These are phyloP conservation scores for Rhynchotus rufescens DNA, from an alignment of 2,797 vertebrate species.

Conservation along the genomic window DNA sequence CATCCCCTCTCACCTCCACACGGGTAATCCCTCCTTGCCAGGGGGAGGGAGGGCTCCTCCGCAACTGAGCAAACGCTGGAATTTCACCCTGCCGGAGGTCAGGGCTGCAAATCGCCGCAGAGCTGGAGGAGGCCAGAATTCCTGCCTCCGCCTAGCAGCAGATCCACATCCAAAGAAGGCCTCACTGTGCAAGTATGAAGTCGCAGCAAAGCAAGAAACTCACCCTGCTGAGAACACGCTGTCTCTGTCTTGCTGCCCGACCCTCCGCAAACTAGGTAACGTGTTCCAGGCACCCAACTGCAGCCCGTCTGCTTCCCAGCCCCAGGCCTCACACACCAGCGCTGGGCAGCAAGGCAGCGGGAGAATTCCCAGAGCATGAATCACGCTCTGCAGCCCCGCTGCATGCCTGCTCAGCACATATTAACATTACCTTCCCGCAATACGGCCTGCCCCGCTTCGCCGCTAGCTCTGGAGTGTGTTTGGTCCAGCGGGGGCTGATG, in stretches of 20 bases:
- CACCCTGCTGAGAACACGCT: not conserved
- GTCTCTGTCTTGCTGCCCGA: not conserved
- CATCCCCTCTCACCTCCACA: slow-evolving; percentile 44
- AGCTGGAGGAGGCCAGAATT: not conserved
- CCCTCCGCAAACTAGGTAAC: slow-evolving; percentile 43
- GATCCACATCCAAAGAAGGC: not conserved
- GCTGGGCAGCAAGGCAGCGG: slow-evolving; percentile 15
- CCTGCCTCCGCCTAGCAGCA: slow-evolving; percentile 2
- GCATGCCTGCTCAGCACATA: not conserved
- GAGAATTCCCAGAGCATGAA: slow-evolving; percentile 49
- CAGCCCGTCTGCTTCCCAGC: not conserved
- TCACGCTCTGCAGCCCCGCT: not conserved
- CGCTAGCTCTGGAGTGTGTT: not conserved
- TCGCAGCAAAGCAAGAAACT: not conserved
- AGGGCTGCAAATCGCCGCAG: not conserved
- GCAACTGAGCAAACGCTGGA: not conserved
- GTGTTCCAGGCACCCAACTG: not conserved
- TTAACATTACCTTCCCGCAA: slow-evolving; percentile 20
- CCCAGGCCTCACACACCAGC: not conserved
- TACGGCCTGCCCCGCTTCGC: not conserved
- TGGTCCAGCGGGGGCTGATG: not conserved
- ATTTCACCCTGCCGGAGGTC: not conserved
- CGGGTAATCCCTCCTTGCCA: not conserved
- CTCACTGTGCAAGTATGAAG: slow-evolving; percentile 33
- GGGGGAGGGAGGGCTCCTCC: not conserved